A percentile compares a stretch with the other conserved stretches of the same genome.
Conservation (phyloP, 1,140 invertebrate species). For the Polypedilum pembai region DNA sequence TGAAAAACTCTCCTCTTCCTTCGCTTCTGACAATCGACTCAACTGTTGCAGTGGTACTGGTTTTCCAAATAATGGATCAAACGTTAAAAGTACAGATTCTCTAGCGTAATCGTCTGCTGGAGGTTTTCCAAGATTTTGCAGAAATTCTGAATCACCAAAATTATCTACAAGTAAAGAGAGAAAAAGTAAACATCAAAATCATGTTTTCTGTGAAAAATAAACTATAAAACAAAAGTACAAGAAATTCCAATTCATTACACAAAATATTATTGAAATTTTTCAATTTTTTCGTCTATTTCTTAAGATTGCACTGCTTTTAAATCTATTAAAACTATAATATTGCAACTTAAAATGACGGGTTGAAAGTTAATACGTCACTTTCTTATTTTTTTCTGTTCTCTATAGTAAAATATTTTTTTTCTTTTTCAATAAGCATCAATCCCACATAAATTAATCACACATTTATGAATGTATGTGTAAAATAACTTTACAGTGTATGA, state of each 20-base stretch:
- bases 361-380: background rate
- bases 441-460: no score
- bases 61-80: constrained; percentile 40
- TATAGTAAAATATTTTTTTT: no score
- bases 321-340: no score
- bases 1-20: background rate
- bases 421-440: no score
- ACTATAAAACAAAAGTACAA: background rate
- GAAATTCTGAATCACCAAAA: constrained; percentile 37
- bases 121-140: constrained; percentile 40
- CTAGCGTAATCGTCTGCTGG: constrained; percentile 37
- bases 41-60: constrained; percentile 31
- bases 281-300: no score
- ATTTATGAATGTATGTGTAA: no score
- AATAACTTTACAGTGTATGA: no score
- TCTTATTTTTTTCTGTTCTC: background rate
- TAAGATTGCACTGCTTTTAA: no score
- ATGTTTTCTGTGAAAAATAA: constrained; percentile 20
- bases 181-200: background rate
- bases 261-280: no score
- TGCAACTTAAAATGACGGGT: no score
- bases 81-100: constrained; percentile 39
- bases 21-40: background rate
- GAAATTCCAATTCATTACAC: background rate
- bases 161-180: background rate